Conservation (phyloP, 2,113 vertebrate species). For the Hucho hucho region DNA sequence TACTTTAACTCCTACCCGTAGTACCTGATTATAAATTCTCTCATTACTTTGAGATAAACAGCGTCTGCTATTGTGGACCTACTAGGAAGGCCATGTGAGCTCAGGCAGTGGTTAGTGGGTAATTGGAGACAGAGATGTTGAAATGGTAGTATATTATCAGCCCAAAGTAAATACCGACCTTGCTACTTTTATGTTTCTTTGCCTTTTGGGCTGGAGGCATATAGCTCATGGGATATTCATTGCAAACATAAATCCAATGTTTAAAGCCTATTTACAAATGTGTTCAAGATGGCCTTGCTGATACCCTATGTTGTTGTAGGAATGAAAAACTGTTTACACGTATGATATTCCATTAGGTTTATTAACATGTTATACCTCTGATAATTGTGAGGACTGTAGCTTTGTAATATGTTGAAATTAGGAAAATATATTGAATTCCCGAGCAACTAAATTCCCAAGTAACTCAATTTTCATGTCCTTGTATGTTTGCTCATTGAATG, state of each 20-base stretch:
- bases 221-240: conserved; percentile 35
- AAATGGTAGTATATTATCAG: conserved; percentile 56
- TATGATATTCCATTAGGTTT: not conserved
- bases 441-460: not conserved
- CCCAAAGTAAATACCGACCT: conserved; percentile 60
- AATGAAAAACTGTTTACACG: conserved; percentile 4
- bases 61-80: conserved; percentile 63
- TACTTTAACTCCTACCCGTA: conserved; percentile 59
- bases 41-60: conserved; percentile 65
- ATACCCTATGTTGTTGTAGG: not conserved
- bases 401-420: not conserved
- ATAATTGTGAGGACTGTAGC: not conserved
- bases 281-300: conserved; percentile 9
- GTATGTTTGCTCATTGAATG: not conserved
- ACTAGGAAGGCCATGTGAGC: conserved; percentile 50
- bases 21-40: conserved; percentile 33
- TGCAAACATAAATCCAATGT: conserved; percentile 37
- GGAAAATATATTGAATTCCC: not conserved
- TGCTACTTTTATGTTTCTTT: conserved; percentile 50
- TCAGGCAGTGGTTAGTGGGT: conserved; percentile 18
- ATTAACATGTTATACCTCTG: not conserved
- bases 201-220: not conserved
- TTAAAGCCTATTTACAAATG: conserved; percentile 12
- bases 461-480: conserved; percentile 50
- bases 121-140: conserved; percentile 58